Conservation (phyloP, 1,140 invertebrate genomes). For the Melanaphis sacchari region DNA sequence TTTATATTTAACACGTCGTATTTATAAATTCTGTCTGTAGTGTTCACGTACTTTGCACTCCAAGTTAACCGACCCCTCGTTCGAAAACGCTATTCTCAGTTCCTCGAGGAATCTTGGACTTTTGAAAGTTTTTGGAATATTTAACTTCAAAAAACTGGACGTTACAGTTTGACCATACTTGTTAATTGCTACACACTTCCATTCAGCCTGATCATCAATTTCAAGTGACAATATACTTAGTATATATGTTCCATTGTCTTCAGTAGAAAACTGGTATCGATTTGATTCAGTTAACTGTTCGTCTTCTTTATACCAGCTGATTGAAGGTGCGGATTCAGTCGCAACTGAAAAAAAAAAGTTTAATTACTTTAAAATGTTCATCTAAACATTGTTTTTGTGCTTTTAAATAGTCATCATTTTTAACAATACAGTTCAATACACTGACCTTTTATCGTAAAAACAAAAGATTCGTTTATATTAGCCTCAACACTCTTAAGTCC, state of each 20-base stretch:
- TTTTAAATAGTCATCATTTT: neutral
- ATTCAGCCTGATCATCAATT: slow-evolving; percentile 85
- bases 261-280: slow-evolving; percentile 61
- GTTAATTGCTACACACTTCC: slow-evolving; percentile 88
- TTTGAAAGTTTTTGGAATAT: slow-evolving; percentile 86
- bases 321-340: slow-evolving; percentile 13
- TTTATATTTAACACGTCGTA: too few species aligned
- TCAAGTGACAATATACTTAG: slow-evolving; percentile 77
- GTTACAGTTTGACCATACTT: slow-evolving; percentile 87
- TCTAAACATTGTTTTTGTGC: neutral
- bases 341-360: neutral
- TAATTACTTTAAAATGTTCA: neutral
- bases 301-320: slow-evolving; percentile 50
- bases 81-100: slow-evolving; percentile 81
- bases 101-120: slow-evolving; percentile 87
- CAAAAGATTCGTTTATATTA: slow-evolving; percentile 81
- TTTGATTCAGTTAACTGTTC: slow-evolving; percentile 58
- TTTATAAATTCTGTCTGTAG: neutral
- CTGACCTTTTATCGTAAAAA: slow-evolving; percentile 80
- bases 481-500: slow-evolving; percentile 83
- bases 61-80: slow-evolving; percentile 87
- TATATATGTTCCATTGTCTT: slow-evolving; percentile 75
- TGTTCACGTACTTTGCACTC: slow-evolving; percentile 76
- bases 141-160: slow-evolving; percentile 82
- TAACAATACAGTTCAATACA: neutral